Evolutionary conservation across 2,797 vertebrate genomes (phyloP).

Genomic region (Falco cherrug): DNA sequence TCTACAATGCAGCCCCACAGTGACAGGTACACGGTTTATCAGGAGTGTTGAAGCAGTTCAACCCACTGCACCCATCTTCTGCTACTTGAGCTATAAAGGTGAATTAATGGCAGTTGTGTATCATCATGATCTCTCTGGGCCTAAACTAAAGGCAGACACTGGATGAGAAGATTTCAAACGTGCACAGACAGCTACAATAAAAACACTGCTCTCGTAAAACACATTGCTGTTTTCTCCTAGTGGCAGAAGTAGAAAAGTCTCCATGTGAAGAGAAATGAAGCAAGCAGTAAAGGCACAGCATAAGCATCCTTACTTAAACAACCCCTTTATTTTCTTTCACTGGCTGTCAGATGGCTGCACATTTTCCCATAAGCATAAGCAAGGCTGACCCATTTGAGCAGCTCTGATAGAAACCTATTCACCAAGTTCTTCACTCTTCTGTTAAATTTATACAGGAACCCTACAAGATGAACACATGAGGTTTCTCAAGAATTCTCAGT

Average conservation of each 20-base stretch:
- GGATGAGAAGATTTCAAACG: background rate
- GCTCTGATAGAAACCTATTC: background rate
- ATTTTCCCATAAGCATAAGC: background rate
- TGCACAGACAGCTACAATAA: background rate
- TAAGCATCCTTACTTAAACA: background rate
- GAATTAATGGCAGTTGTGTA: background rate
- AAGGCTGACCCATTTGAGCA: background rate
- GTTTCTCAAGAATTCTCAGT: background rate
- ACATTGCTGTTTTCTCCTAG: background rate
- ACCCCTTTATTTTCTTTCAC: background rate
- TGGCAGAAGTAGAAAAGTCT: background rate
- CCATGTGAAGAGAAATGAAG: background rate
- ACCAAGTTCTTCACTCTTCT: background rate
- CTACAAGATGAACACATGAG: background rate
- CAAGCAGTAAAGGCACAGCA: background rate
- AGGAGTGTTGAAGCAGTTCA: background rate
- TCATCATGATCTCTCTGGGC: background rate
- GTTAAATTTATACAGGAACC: background rate
- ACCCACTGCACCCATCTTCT: background rate
- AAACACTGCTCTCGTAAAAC: background rate
- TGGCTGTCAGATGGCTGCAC: background rate
- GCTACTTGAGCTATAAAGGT: background rate
- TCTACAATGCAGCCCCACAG: fast-evolving
- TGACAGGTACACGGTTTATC: background rate
- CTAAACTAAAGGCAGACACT: background rate